Base-by-base conservation (phyloP, 1,140 invertebrate species). In the Cyclargus thomasi region DNA sequence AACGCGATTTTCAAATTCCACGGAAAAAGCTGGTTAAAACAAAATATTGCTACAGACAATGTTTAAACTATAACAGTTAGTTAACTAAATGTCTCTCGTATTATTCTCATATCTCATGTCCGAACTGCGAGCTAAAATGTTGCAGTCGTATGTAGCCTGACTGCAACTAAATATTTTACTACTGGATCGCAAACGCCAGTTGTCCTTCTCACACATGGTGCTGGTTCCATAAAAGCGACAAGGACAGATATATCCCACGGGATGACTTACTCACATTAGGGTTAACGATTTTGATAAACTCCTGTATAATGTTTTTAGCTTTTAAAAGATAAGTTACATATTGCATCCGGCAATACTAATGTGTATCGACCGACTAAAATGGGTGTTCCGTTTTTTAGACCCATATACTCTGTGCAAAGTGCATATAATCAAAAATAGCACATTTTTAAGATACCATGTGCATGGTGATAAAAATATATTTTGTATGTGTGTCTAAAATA, bases 161-260 rank as follows among this genome's bases (percentile, higher is more conserved):
- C 53, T 55, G 53, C 53, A 55, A 55, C 53, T 55, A 55, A 55
- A 55, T 55, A 59, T 47, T 47, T 47, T 47, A 47, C 39, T 8
- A 47, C 39, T 17, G 53, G 4, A 17, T 55, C 16, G 53, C 53
- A 22, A 59, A 59, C 18, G 21, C 10, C 17, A 59, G 55, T 20
- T 18, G 14, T 59, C 18, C 10, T 2, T 18, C 55, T 47, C 39
- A 8, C 1, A 47, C 10, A 47, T 47, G 1, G 1, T 47, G 14
- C 29, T 18, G 55, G 55, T 59, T 20, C 55, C 55, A 21, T 59
- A 21, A 2, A 11, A 16, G 55, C 18, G 7, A 59, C 14, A 59
- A 17, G 20, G 55, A 59, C 17, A 59, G 17, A 21, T 2, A 11
- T 59, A 59, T 4, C 10, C 55, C 6, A 59, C 53, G 53, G 55